A percentile compares a stretch with the other conserved stretches of the same genome.
phyloP scores from a whole-genome alignment of 2,113 vertebrate genomes.

The Actinemys pallida region DNA sequence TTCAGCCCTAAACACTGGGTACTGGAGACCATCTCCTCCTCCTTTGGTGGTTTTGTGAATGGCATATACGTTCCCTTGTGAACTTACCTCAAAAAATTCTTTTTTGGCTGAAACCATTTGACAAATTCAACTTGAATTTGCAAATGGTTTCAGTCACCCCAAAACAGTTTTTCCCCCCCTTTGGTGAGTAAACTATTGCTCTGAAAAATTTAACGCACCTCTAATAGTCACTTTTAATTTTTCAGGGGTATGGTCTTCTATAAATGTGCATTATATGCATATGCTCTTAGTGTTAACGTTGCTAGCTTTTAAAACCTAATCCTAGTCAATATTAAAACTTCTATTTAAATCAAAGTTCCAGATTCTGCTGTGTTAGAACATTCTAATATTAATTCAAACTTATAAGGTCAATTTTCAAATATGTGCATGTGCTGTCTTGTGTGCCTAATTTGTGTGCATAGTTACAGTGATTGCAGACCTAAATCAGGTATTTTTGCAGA shows the following conservation, averaged over 20 bases:
- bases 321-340: not conserved
- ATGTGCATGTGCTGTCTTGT: not conserved
- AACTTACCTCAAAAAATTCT: not conserved
- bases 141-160: not conserved
- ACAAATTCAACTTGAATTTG: not conserved
- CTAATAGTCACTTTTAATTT: not conserved
- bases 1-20: not conserved
- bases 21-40: not conserved
- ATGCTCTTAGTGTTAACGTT: rapidly evolving
- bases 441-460: not conserved
- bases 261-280: not conserved
- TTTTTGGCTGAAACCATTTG: not conserved
- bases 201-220: not conserved
- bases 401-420: rapidly evolving
- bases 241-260: rapidly evolving
- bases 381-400: not conserved
- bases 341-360: not conserved
- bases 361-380: not conserved
- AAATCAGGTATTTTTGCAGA: not conserved
- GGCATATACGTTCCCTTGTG: not conserved
- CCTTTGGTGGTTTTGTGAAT: not conserved
- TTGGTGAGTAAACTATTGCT: not conserved
- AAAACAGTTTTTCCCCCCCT: too few relatives aligned
- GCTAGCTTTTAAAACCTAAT: not conserved
- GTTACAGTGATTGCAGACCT: not conserved